Evolutionary conservation across 1,140 invertebrate genomes (phyloP).

Genomic region (Condylostylus longicornis): DNA sequence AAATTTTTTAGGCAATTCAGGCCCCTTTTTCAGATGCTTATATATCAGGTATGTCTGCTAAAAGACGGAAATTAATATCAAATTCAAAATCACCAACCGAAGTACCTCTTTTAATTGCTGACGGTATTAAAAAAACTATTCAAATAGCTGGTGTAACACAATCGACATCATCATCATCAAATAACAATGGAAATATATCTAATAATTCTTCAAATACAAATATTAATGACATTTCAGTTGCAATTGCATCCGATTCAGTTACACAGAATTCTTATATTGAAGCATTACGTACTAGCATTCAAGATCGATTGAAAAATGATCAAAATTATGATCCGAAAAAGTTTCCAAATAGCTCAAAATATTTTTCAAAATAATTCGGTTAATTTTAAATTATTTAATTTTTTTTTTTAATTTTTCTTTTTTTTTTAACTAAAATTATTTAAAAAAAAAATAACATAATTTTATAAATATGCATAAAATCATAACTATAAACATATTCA

Average conservation of each 20-base stretch:
- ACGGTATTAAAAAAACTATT: conserved; percentile 38
- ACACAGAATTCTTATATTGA: conserved; percentile 23
- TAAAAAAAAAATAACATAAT: conserved; percentile 6
- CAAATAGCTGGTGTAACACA: conserved; percentile 32
- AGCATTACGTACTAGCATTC: conserved; percentile 18
- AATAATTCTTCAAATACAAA: no score
- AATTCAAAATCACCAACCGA: conserved; percentile 32
- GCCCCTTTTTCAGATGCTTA: conserved; percentile 67
- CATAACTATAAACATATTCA: not conserved
- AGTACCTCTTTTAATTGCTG: conserved; percentile 29
- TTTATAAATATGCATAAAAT: conserved; percentile 1
- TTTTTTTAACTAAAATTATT: conserved; percentile 7
- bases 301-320: conserved; percentile 25
- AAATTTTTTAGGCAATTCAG: conserved; percentile 19
- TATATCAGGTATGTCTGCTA: conserved; percentile 61
- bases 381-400: not conserved
- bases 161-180: conserved; percentile 23
- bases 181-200: no score
- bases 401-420: conserved; percentile 8
- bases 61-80: conserved; percentile 55
- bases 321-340: conserved; percentile 22
- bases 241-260: conserved; percentile 20
- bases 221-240: conserved; percentile 14
- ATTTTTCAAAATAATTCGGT: conserved; percentile 24
- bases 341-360: conserved; percentile 30